Conservation (phyloP, 2,113 vertebrate species). For the Syrmaticus mikado region DNA sequence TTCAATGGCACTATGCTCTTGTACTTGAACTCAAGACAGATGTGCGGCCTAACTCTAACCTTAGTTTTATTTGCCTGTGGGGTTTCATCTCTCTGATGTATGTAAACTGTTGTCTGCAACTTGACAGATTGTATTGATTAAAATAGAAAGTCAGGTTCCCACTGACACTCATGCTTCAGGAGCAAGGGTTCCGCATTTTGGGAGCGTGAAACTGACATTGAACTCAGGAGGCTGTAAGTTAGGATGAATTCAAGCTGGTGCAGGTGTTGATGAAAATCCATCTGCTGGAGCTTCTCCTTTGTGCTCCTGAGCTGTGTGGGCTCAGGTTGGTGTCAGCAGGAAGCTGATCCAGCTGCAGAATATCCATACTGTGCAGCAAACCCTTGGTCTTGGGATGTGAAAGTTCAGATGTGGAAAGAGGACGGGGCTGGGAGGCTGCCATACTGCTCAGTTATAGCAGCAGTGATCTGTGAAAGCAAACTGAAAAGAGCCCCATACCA, state of each 20-base stretch:
- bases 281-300: background rate
- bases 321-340: background rate
- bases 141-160: background rate
- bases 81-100: background rate
- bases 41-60: background rate
- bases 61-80: background rate
- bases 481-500: rapidly evolving
- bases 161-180: background rate
- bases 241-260: background rate
- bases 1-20: background rate
- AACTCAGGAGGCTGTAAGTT: background rate
- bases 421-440: background rate
- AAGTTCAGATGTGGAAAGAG: background rate
- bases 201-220: background rate
- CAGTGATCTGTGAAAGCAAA: background rate
- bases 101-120: background rate
- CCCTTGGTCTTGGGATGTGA: background rate
- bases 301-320: background rate
- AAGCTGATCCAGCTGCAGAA: background rate
- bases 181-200: background rate
- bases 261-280: background rate
- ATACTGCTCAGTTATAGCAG: background rate
- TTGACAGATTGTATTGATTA: background rate
- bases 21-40: background rate
- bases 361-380: background rate